A percentile compares a stretch with the other conserved stretches of the same genome.
These are phyloP conservation scores for Tyria jacobaeae DNA, from an alignment of 2,888 invertebrate species.

Conservation along the genomic window DNA sequence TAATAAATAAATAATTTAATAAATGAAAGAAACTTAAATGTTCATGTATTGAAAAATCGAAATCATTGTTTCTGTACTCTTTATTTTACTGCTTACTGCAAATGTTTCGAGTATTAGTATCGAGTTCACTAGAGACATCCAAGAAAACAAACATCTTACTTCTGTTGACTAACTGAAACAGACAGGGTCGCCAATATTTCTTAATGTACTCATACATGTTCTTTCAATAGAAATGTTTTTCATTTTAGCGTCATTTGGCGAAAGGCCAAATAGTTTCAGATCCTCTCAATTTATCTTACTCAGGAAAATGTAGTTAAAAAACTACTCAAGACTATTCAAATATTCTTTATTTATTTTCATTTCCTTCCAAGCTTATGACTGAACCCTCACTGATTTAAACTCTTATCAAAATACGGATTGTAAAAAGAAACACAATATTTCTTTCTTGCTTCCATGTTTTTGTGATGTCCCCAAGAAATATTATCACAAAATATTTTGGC, in stretches of 20 bases:
- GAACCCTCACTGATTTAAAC: too few species aligned
- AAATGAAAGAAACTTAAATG: too few species aligned
- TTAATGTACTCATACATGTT: constrained; percentile 31
- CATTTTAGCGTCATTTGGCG: constrained; percentile 47
- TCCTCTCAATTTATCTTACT: constrained; percentile 41
- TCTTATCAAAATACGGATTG: background rate
- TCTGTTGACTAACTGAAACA: constrained; percentile 11
- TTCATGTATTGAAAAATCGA: background rate
- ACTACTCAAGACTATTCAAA: constrained; percentile 24
- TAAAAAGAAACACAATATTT: background rate
- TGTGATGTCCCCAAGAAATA: constrained; percentile 14
- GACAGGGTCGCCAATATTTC: constrained; percentile 22
- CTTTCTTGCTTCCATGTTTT: too few species aligned
- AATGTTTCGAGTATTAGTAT: background rate
- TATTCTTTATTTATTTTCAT: constrained; percentile 26
- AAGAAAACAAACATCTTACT: constrained; percentile 13
- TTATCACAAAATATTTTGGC: constrained; percentile 16
- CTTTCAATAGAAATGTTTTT: constrained; percentile 39
- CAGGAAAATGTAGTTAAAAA: constrained; percentile 40
- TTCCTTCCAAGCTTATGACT: constrained; percentile 1
- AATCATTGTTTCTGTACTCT: background rate
- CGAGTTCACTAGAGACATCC: background rate
- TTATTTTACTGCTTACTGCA: background rate
- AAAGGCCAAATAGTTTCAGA: constrained; percentile 40
- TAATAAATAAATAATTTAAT: too few species aligned